Percentiles rank a stretch among this genome's conserved stretches.
These are phyloP conservation scores for Mirounga angustirostris DNA, from an alignment of 2,113 vertebrate species.

Conservation along the genomic window DNA sequence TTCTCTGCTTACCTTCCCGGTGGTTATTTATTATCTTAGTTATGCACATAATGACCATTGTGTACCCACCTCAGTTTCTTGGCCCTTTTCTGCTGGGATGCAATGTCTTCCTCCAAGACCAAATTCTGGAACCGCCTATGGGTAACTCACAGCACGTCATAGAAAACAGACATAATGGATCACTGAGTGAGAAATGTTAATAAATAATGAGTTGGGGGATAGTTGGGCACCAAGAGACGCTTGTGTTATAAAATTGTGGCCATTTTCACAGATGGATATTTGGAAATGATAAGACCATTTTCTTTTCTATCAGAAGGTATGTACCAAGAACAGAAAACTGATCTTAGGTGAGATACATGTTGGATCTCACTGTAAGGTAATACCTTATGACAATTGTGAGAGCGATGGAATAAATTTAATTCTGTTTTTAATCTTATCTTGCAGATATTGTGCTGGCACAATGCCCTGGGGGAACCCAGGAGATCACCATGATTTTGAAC, in stretches of 20 bases:
- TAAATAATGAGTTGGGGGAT: not conserved
- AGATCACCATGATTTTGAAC: conserved; percentile 92
- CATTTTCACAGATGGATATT: not conserved
- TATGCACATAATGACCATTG: not conserved
- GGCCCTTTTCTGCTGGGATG: not conserved
- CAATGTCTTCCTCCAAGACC: not conserved
- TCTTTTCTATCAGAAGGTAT: not conserved
- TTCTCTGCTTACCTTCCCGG: not conserved
- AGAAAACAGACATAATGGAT: not conserved
- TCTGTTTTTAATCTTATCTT: conserved; percentile 46
- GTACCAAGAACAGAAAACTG: not conserved
- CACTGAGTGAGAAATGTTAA: not conserved
- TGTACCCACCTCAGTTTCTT: not conserved
- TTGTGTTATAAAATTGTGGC: not conserved
- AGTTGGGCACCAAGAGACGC: not conserved
- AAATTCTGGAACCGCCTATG: not conserved
- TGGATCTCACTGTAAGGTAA: not conserved
- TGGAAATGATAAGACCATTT: not conserved
- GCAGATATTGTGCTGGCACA: conserved; percentile 92
- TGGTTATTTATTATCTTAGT: not conserved
- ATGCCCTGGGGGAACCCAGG: conserved; percentile 93
- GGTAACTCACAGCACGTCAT: not conserved
- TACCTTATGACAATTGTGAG: not conserved
- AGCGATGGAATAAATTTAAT: not conserved
- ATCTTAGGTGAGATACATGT: not conserved